phyloP scores from a whole-genome alignment of 1,140 invertebrate species.

The Atta colombica region DNA sequence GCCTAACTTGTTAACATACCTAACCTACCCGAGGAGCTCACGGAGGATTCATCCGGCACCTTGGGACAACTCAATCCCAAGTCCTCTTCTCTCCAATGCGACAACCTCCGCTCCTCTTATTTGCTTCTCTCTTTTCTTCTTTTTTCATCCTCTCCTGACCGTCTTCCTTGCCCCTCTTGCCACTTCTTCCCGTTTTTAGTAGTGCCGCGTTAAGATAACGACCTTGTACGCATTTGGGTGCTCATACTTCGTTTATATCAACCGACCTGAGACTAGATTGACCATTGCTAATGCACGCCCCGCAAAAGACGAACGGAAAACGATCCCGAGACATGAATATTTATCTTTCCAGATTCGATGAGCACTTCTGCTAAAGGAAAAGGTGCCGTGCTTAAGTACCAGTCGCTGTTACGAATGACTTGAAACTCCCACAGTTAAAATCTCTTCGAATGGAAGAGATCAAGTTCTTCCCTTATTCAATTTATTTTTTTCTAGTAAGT shows the following conservation, averaged over 20 bases:
- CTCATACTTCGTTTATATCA: conserved; percentile 74
- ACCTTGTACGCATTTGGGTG: conserved; percentile 78
- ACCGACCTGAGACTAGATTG: conserved; percentile 72
- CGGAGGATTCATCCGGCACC: conserved; percentile 74
- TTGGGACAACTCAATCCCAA: conserved; percentile 79
- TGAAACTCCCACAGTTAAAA: conserved; percentile 56
- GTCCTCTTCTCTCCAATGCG: conserved; percentile 45
- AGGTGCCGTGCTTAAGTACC: conserved; percentile 70
- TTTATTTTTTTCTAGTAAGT: conserved; percentile 33
- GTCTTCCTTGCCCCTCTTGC: conserved; percentile 36
- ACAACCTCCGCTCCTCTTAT: conserved; percentile 54
- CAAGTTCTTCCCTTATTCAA: conserved; percentile 16
- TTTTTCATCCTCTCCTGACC: conserved; percentile 26
- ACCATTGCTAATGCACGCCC: conserved; percentile 78
- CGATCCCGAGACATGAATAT: conserved; percentile 73
- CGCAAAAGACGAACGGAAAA: conserved; percentile 70
- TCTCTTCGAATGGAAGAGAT: conserved; percentile 42
- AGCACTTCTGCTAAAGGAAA: conserved; percentile 72
- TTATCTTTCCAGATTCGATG: conserved; percentile 71
- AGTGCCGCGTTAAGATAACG: conserved; percentile 79
- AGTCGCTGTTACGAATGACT: conserved; percentile 14
- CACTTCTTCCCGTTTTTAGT: conserved; percentile 71
- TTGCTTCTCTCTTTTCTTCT: conserved; percentile 44
- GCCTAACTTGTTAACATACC: conserved; percentile 85
- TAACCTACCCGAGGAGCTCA: conserved; percentile 78